Evolutionary conservation across 2,797 vertebrate genomes (phyloP).

Genomic region (Lemur catta): DNA sequence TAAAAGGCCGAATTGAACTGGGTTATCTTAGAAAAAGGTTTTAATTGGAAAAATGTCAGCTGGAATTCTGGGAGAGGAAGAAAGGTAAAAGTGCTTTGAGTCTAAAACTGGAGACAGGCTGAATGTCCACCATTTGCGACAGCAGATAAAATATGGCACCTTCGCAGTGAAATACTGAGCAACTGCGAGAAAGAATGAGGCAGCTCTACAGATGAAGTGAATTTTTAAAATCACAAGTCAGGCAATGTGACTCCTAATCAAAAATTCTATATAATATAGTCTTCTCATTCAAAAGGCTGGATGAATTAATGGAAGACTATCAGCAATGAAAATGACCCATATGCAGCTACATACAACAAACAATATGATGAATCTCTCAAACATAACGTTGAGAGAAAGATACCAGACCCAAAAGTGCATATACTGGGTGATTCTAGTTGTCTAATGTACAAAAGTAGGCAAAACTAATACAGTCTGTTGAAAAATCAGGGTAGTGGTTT

Average conservation of each 20-base stretch:
- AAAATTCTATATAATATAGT: neutral
- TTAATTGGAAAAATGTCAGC: neutral
- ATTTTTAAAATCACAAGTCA: neutral
- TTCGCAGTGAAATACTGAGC: neutral
- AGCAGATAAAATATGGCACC: neutral
- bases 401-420: neutral
- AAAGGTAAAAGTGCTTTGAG: neutral
- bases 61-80: neutral
- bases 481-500: neutral
- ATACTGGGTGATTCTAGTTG: neutral
- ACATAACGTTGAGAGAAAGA: neutral
- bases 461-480: neutral
- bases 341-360: too few species aligned
- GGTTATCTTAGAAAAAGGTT: neutral
- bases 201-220: neutral
- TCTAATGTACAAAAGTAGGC: neutral
- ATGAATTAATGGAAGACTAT: neutral
- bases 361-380: neutral
- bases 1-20: neutral
- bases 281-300: neutral
- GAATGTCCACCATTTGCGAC: neutral
- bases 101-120: neutral
- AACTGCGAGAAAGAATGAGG: neutral
- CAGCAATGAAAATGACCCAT: neutral
- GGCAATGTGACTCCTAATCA: neutral